Evolutionary conservation across 2,888 invertebrate species (phyloP), one percentile per base, ranked within the genome.

Genomic region (Lasius fuliginosus): DNA sequence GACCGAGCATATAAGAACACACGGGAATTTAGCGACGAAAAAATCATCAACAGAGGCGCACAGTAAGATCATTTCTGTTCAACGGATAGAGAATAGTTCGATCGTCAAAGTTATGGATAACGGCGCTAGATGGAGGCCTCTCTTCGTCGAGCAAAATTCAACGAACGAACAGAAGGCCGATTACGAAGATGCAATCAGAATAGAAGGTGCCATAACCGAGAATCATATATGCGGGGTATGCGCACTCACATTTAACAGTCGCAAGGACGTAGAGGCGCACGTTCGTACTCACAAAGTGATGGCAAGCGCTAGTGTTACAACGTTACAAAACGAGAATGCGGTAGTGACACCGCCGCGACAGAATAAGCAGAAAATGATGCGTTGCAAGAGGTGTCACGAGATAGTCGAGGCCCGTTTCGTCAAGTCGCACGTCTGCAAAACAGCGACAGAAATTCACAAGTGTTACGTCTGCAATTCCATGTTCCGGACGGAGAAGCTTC

Each of bases 321-420:
- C 15, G 33, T 15, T 36, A 23, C 64, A 64, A 46, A 49, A 64
- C 8, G 46, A 75, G 0, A 46, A 23, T n/a, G 12, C 42, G 0
- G 8, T 6, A 15, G 8, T 5, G 58, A 67, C 42, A 33, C 69
- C 8, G 3, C 67, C 9, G 67, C 68, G 68, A 8, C 84, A 75
- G 0, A 84, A 82, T 1, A 94, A 93, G 46, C 92, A 91, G 2
- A 94, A 94, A 71, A 91, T 93, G 86, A 95, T 94, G 94, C 91
- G 94, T 30, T 95, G 95, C 67, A 94, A 94, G 77, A 88, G 94
- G 49, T 95, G 95, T 30, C 94, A 94, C 30, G 94, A 93, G 74
- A 92, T 94, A 33, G 95, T 95, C 0, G 94, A 94, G 15, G 94
- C 94, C 0, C 90, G 91, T 82, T 88, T 91, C 3, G 95, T 95